Conservation (phyloP, 2,888 invertebrate species). For the Lapara coniferarum region DNA sequence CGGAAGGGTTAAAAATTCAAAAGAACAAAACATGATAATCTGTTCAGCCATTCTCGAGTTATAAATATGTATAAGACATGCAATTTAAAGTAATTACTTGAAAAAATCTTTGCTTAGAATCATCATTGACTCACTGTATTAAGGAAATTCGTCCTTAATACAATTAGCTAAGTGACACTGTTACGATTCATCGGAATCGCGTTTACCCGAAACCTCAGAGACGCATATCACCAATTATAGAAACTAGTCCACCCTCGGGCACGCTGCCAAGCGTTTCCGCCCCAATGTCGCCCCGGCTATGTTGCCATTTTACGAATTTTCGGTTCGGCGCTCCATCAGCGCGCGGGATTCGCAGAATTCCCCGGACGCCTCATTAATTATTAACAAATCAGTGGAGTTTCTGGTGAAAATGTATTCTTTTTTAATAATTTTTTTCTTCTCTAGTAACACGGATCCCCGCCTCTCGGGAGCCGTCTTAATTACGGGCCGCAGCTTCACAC, state of each 20-base stretch:
- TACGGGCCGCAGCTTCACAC: slow-evolving; percentile 51
- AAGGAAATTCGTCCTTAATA: slow-evolving; percentile 40
- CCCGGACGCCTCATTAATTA: slow-evolving; percentile 48
- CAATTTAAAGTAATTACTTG: neutral
- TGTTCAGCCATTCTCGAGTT: too few species aligned
- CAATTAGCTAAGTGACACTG: slow-evolving; percentile 38
- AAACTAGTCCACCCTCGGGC: slow-evolving; percentile 45
- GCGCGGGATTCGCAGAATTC: slow-evolving; percentile 48
- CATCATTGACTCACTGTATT: slow-evolving; percentile 43
- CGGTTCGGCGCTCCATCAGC: neutral
- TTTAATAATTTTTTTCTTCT: slow-evolving; percentile 52
- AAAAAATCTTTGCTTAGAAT: slow-evolving; percentile 35
- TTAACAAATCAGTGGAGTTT: slow-evolving; percentile 49
- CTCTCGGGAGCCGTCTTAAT: slow-evolving; percentile 59
- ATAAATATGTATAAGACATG: too few species aligned
- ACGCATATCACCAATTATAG: slow-evolving; percentile 28
- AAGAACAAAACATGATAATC: too few species aligned
- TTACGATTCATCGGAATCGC: slow-evolving; percentile 41
- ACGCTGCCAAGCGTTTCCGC: slow-evolving; percentile 36
- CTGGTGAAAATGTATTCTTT: slow-evolving; percentile 48
- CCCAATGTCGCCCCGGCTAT: slow-evolving; percentile 24
- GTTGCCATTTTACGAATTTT: slow-evolving; percentile 14
- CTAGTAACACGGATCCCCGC: slow-evolving; percentile 53
- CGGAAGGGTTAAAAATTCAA: too few species aligned
- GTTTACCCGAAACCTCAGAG: slow-evolving; percentile 37